phyloP scores from a whole-genome alignment of 2,113 vertebrate genomes.

The Andinoacara biseriatus region DNA sequence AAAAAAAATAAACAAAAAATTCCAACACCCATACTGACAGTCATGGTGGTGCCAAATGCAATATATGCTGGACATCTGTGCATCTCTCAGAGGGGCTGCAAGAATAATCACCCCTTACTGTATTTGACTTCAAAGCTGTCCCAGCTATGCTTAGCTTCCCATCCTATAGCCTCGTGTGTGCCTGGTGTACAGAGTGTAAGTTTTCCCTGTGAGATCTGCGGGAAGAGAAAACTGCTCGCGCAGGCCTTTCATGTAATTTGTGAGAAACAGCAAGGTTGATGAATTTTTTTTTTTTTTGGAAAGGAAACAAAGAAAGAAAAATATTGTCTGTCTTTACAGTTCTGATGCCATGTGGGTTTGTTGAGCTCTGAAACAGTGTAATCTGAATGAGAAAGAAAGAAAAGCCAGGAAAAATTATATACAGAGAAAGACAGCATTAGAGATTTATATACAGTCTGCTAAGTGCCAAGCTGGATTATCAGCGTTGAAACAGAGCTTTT shows the following conservation, averaged over 20 bases:
- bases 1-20: constrained; percentile 41
- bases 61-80: constrained; percentile 53
- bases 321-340: constrained; percentile 74
- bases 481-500: constrained; percentile 80
- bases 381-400: constrained; percentile 68
- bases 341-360: constrained; percentile 67
- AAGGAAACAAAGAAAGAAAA: constrained; percentile 45
- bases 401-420: constrained; percentile 69
- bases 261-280: constrained; percentile 49
- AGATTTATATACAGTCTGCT: constrained; percentile 80
- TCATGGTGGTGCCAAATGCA: constrained; percentile 43
- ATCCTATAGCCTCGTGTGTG: constrained; percentile 48
- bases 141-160: constrained; percentile 44
- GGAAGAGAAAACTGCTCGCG: constrained; percentile 39
- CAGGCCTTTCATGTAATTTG: constrained; percentile 57
- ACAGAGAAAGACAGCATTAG: constrained; percentile 76
- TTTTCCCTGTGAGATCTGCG: constrained; percentile 29
- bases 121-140: constrained; percentile 66
- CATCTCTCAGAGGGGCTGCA: constrained; percentile 52
- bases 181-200: constrained; percentile 26
- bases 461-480: constrained; percentile 79
- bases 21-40: constrained; percentile 29
- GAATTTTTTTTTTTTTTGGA: constrained; percentile 41
- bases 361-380: constrained; percentile 64
- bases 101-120: constrained; percentile 61